Evolutionary conservation across 2,888 invertebrate genomes (phyloP), one percentile per base, ranked within the genome.

Genomic region (Cephalotes varians): DNA sequence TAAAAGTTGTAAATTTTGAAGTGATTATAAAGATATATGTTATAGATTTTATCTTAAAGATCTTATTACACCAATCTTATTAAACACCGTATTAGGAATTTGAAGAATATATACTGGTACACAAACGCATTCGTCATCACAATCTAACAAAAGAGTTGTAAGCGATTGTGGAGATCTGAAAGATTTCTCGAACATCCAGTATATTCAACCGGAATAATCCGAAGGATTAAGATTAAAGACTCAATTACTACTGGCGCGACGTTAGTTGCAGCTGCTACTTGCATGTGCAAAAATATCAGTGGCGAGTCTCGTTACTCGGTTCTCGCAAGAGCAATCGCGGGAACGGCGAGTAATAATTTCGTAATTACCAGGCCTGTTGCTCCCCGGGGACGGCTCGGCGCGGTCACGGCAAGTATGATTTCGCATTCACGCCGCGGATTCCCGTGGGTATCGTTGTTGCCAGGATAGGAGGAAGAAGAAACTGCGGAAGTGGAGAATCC

Each of bases 331-430:
- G 77, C 44, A 67, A 47, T 44, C 67, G 25, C 18, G 44, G 34
- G 49, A 67, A 67, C 21, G 34, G 77, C 34, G 44, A 58, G 67
- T 67, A 77, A 77, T 77, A 77, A 67, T 77, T 77, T 77, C 34
- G 67, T 69, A 77, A 77, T 77, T 77, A 77, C 56, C 56, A 31
- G 21, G 77, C 67, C 44, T 77, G 77, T 77, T 77, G 56, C 67
- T 77, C 77, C 25, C 77, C 25, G 44, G 54, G 18, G 77, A 77
- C 34, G n/a, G 1, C 77, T 77, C 67, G 44, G 25, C 56, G 77
- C 67, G 67, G 31, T 77, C 77, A 67, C 34, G 67, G 67, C 67
- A 67, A 81, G 81, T 72, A 87, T 85, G 77, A 89, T 87, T 89
- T 85, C 81, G 89, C 80, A 85, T 85, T 77, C 80, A 80, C 77